A percentile compares a stretch with the other conserved stretches of the same genome.
These are phyloP conservation scores for Spodoptera frugiperda DNA, from an alignment of 1,140 invertebrate species.

Conservation along the genomic window DNA sequence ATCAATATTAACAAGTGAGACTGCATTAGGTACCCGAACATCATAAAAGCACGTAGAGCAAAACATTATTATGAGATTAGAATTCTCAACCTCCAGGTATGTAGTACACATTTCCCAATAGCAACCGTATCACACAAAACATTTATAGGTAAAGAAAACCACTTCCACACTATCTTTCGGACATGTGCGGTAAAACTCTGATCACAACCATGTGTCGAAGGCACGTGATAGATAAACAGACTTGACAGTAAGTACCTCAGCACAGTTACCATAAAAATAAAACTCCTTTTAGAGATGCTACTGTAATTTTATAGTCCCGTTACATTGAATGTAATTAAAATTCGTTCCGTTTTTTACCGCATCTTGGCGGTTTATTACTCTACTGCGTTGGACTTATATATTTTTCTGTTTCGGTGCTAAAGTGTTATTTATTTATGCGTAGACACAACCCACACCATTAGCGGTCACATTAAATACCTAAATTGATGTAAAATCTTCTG, in stretches of 20 bases:
- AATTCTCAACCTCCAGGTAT: too few relatives aligned
- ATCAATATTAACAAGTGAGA: too few relatives aligned
- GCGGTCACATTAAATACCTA: too few relatives aligned
- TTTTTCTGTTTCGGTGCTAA: constrained; percentile 18
- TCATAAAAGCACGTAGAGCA: too few relatives aligned
- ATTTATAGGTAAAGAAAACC: not conserved
- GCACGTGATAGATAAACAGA: constrained; percentile 24
- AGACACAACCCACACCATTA: too few relatives aligned
- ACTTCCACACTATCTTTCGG: constrained; percentile 3
- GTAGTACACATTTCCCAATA: too few relatives aligned
- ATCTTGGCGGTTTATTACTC: constrained; percentile 23
- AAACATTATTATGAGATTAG: too few relatives aligned
- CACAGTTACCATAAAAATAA: constrained; percentile 18
- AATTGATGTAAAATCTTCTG: too few relatives aligned
- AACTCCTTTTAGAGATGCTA: constrained; percentile 39
- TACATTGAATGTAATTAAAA: constrained; percentile 46
- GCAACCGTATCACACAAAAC: too few relatives aligned
- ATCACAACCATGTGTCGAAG: not conserved
- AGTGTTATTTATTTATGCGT: constrained; percentile 10
- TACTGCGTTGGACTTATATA: constrained; percentile 21
- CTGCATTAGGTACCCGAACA: too few relatives aligned
- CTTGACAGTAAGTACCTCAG: constrained; percentile 34
- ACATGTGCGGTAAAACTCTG: constrained; percentile 4
- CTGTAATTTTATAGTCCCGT: constrained; percentile 45
- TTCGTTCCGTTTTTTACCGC: constrained; percentile 45